These are phyloP conservation scores for Phalacrocorax carbo DNA, from an alignment of 2,113 vertebrate genomes.

Conservation along the genomic window DNA sequence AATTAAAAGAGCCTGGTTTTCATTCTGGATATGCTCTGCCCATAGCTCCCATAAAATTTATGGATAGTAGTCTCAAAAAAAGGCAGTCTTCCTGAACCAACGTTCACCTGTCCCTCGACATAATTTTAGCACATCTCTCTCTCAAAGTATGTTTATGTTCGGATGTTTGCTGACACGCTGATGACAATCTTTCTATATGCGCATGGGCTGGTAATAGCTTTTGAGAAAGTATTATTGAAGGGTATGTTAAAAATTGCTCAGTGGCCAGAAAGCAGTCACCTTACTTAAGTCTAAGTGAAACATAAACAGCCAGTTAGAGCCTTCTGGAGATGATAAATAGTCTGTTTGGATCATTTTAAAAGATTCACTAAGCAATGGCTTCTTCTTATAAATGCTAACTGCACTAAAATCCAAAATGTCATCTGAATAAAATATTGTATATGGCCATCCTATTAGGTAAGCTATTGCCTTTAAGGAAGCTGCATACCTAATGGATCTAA, in stretches of 20 bases:
- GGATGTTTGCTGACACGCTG: background rate
- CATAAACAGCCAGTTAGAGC: background rate
- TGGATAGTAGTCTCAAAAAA: background rate
- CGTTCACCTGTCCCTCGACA: background rate
- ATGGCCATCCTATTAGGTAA: conserved; percentile 48
- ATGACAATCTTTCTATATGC: background rate
- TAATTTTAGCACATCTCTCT: background rate
- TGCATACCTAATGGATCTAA: conserved; percentile 54
- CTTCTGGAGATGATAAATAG: conserved; percentile 1
- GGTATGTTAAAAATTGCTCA: background rate
- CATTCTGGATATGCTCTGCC: background rate
- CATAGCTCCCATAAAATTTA: background rate
- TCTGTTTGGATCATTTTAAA: conserved; percentile 13
- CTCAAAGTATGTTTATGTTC: background rate
- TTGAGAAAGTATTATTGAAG: background rate
- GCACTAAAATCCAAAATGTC: conserved; percentile 37
- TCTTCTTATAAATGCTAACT: conserved; percentile 48
- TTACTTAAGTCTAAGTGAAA: conserved; percentile 33
- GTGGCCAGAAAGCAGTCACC: background rate
- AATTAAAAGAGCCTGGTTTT: conserved; percentile 15
- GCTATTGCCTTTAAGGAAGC: conserved; percentile 45
- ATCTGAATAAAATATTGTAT: conserved; percentile 31
- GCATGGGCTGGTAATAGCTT: background rate
- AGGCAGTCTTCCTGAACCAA: background rate
- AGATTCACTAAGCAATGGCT: background rate